These are phyloP conservation scores for Bucorvus abyssinicus DNA, from an alignment of 2,797 vertebrate species.

Conservation along the genomic window DNA sequence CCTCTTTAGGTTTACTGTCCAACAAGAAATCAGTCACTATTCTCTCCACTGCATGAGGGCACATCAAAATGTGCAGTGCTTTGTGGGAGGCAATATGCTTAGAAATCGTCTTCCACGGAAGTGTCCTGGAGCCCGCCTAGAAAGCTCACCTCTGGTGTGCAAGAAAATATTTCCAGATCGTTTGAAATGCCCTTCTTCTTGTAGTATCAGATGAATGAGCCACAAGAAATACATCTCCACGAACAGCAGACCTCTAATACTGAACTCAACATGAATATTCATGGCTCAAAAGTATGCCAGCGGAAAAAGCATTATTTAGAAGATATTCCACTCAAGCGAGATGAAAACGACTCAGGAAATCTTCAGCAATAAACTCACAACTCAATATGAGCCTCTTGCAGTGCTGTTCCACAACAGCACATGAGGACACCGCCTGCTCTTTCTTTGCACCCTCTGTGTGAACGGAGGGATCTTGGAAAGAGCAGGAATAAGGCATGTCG, in stretches of 20 bases:
- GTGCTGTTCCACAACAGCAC: fast-evolving
- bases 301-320: neutral
- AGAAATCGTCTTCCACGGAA: neutral
- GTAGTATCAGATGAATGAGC: neutral
- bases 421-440: neutral
- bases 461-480: neutral
- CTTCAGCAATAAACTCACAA: neutral
- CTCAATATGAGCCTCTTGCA: neutral
- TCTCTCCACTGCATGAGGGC: neutral
- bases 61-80: neutral
- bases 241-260: neutral
- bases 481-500: neutral
- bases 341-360: neutral
- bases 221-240: neutral
- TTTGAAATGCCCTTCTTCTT: neutral
- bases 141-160: neutral
- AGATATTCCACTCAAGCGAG: neutral
- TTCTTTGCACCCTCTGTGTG: neutral
- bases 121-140: neutral
- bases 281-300: neutral
- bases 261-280: neutral
- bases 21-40: neutral
- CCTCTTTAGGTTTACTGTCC: neutral
- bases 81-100: neutral
- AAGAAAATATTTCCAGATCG: neutral